A percentile compares a stretch with the other conserved stretches of the same genome.
These are phyloP conservation scores for Diadema setosum DNA, from an alignment of 35 echinoderm and acorn worm species.

Conservation along the genomic window DNA sequence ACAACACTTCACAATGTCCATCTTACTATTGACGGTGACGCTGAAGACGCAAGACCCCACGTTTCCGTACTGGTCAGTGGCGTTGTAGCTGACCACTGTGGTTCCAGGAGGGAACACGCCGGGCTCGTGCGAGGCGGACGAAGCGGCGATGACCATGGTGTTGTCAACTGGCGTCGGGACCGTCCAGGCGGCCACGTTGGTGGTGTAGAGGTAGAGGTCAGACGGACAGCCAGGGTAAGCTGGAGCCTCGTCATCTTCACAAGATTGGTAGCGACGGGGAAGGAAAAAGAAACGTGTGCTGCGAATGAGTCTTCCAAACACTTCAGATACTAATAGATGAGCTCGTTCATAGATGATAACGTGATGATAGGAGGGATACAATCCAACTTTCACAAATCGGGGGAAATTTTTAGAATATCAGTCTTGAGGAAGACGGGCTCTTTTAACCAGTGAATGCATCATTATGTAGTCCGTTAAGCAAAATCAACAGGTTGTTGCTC, in stretches of 20 bases:
- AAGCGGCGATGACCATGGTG: neutral
- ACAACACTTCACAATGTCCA: too few species aligned
- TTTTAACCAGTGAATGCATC: too few species aligned
- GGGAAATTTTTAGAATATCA: too few species aligned
- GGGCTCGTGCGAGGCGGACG: neutral
- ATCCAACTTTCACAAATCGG: too few species aligned
- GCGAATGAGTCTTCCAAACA: too few species aligned
- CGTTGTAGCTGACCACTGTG: neutral
- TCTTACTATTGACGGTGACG: constrained; percentile 6
- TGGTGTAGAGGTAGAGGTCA: neutral
- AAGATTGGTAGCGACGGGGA: too few species aligned
- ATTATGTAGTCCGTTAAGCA: too few species aligned
- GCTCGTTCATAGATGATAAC: neutral
- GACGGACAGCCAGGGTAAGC: neutral
- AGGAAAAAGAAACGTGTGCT: too few species aligned
- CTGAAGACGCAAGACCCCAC: neutral
- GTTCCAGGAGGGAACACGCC: neutral
- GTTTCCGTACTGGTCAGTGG: neutral
- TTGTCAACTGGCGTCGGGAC: neutral
- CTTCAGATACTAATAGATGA: neutral
- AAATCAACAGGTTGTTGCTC: too few species aligned
- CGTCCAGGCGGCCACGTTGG: neutral
- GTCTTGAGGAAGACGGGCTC: too few species aligned
- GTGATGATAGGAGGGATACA: neutral
- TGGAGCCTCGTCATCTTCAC: neutral